Conservation (phyloP, 2,797 vertebrate species). For the Taeniopygia guttata region DNA sequence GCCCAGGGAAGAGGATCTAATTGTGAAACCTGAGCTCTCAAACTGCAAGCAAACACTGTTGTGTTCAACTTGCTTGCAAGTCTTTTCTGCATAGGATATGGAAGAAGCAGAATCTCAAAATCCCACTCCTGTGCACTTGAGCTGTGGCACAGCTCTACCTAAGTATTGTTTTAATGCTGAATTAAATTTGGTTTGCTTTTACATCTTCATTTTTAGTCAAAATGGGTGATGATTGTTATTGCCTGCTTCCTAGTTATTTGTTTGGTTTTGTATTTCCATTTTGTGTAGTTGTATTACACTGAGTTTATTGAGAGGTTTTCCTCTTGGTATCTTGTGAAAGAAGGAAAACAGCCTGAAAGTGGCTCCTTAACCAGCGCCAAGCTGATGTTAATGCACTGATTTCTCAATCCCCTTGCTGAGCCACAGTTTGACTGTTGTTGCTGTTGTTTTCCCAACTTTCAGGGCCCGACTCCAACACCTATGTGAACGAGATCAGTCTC, state of each 20-base stretch:
- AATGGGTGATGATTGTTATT: not conserved
- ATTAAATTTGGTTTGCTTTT: not conserved
- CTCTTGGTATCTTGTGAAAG: not conserved
- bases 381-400: not conserved
- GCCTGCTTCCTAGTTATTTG: not conserved
- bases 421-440: not conserved
- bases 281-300: not conserved
- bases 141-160: not conserved
- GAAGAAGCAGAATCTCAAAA: not conserved
- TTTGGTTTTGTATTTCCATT: not conserved
- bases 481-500: constrained; percentile 83
- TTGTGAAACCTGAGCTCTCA: not conserved
- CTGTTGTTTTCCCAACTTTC: not conserved
- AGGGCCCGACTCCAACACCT: constrained; percentile 81
- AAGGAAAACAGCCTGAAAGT: not conserved
- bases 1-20: not conserved
- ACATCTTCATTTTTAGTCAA: not conserved
- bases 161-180: not conserved
- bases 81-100: not conserved
- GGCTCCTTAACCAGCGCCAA: fast-evolving
- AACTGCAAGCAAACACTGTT: not conserved
- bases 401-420: not conserved
- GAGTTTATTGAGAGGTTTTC: not conserved
- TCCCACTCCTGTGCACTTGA: not conserved
- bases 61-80: not conserved